Evolutionary conservation across 2,797 vertebrate genomes (phyloP).

Genomic region (Enteromius mattozi): DNA sequence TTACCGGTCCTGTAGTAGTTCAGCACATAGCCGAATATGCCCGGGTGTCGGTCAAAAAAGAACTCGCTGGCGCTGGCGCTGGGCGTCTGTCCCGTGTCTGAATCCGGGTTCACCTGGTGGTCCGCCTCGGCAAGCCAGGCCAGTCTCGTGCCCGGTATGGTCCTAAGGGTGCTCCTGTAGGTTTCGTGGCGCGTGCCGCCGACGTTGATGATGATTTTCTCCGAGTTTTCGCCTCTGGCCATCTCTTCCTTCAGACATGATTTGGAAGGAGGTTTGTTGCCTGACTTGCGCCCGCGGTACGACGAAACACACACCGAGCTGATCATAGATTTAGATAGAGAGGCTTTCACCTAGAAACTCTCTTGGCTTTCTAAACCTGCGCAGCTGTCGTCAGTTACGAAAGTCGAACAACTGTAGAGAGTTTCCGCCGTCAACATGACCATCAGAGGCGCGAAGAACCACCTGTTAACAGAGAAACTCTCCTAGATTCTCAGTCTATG

Average conservation of each 20-base stretch:
- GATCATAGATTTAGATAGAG: slow-evolving; percentile 90
- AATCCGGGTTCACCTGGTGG: slow-evolving; percentile 78
- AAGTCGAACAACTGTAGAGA: slow-evolving; percentile 56
- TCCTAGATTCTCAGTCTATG: background rate
- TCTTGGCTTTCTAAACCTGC: slow-evolving; percentile 32
- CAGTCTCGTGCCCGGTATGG: slow-evolving; percentile 93
- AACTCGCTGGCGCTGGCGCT: slow-evolving; percentile 82
- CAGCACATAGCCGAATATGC: slow-evolving; percentile 95
- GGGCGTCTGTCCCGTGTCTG: slow-evolving; percentile 72
- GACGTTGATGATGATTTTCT: slow-evolving; percentile 96
- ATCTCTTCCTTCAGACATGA: slow-evolving; percentile 99
- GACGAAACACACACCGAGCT: slow-evolving; percentile 99
- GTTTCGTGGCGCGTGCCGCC: slow-evolving; percentile 97
- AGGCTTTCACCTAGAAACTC: slow-evolving; percentile 68
- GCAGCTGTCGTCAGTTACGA: slow-evolving; percentile 40
- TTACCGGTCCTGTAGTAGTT: slow-evolving; percentile 99
- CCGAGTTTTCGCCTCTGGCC: slow-evolving; percentile 92
- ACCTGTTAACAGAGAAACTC: slow-evolving; percentile 57
- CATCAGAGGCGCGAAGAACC: slow-evolving; percentile 44
- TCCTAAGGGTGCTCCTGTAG: slow-evolving; percentile 95
- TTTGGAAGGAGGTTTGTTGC: slow-evolving; percentile 98
- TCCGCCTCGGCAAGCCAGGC: slow-evolving; percentile 92
- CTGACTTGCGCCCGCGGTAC: slow-evolving; percentile 98
- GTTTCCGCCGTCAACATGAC: slow-evolving; percentile 36
- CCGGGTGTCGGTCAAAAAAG: slow-evolving; percentile 96